phyloP scores from a whole-genome alignment of 2,888 invertebrate species.

The Sminthurinus aureus region DNA sequence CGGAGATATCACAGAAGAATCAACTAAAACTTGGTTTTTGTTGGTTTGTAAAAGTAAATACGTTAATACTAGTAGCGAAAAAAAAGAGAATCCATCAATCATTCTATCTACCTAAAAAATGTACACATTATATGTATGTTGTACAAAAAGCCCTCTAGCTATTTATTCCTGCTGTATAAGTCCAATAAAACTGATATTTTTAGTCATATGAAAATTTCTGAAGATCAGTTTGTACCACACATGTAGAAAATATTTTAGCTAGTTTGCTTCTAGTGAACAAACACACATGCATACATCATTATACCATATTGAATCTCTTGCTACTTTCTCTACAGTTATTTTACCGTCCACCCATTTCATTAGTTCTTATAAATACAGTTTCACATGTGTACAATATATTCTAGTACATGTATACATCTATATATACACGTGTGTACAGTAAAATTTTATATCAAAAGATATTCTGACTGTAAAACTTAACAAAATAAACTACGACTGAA shows the following conservation, averaged over 20 bases:
- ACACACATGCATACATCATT: no score
- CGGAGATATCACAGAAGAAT: constrained; percentile 13
- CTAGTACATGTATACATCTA: no score
- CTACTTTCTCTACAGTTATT: no score
- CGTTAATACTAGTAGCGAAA: neutral
- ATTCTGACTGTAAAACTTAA: constrained; percentile 18
- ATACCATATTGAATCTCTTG: no score
- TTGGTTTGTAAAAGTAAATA: neutral
- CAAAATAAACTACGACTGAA: neutral
- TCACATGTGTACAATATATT: neutral
- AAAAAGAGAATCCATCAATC: no score
- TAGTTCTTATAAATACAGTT: neutral
- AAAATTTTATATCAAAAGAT: constrained; percentile 26
- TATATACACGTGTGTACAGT: neutral
- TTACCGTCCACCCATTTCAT: no score
- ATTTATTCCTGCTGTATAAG: no score
- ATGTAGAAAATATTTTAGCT: no score
- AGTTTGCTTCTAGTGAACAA: no score
- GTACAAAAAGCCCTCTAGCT: neutral
- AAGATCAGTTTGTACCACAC: no score
- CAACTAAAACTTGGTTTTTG: constrained; percentile 1
- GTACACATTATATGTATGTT: constrained; percentile 2
- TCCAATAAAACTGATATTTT: no score
- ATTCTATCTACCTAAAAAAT: neutral
- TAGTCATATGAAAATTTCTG: no score